Conservation (phyloP, 1,140 invertebrate species). For the Scaptomyza pallida region DNA sequence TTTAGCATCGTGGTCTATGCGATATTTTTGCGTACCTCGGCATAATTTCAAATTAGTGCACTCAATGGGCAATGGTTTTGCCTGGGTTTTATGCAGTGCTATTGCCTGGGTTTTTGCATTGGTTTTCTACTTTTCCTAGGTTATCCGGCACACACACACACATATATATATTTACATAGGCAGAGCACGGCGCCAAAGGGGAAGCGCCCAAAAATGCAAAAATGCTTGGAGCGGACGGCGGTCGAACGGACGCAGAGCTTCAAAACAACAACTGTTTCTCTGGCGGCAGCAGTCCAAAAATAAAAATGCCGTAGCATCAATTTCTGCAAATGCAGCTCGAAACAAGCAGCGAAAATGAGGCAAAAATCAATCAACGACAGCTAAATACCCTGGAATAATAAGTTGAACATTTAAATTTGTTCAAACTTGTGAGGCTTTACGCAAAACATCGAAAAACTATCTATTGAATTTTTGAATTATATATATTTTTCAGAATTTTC, state of each 20-base stretch:
- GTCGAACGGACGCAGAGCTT: background rate
- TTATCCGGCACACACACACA: too few relatives aligned
- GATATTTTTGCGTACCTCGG: slow-evolving; percentile 73
- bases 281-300: slow-evolving; percentile 12
- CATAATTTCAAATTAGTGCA: slow-evolving; percentile 82
- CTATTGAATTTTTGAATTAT: too few relatives aligned
- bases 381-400: background rate
- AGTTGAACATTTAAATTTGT: slow-evolving; percentile 1
- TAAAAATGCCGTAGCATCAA: slow-evolving; percentile 52
- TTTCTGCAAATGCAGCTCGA: slow-evolving; percentile 69
- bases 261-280: slow-evolving; percentile 14
- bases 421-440: slow-evolving; percentile 17
- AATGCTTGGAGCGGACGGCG: slow-evolving; percentile 62
- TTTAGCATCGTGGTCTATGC: slow-evolving; percentile 27
- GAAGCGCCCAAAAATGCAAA: slow-evolving; percentile 65
- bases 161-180: slow-evolving; percentile 72
- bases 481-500: too few relatives aligned
- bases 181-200: background rate
- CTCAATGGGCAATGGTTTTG: slow-evolving; percentile 72
- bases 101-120: slow-evolving; percentile 4
- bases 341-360: slow-evolving; percentile 29
- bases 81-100: slow-evolving; percentile 1
- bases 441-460: too few relatives aligned
- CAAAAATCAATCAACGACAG: background rate
- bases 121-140: slow-evolving; percentile 46